These are phyloP conservation scores for Mareca strepera DNA, from an alignment of 2,797 vertebrate genomes.

Conservation along the genomic window DNA sequence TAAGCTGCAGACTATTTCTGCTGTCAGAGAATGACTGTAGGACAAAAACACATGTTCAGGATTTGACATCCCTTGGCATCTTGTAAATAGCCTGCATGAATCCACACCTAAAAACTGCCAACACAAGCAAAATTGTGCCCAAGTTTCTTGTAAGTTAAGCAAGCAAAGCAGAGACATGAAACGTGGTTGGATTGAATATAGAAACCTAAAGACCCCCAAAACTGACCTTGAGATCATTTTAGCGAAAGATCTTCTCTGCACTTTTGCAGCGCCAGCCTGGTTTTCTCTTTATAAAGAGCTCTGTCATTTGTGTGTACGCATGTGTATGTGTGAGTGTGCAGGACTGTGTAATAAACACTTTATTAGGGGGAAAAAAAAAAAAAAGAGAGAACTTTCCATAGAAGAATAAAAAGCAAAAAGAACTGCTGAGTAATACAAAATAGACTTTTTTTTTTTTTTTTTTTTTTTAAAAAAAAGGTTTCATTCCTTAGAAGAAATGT, in stretches of 20 bases:
- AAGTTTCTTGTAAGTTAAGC: constrained; percentile 83
- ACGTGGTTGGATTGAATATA: constrained; percentile 79
- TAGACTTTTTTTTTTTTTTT: not conserved
- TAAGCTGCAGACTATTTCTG: constrained; percentile 80
- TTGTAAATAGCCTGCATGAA: constrained; percentile 82
- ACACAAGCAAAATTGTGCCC: constrained; percentile 80
- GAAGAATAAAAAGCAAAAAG: constrained; percentile 12
- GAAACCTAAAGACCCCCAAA: constrained; percentile 78
- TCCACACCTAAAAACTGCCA: constrained; percentile 84
- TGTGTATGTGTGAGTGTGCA: constrained; percentile 1
- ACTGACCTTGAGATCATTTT: constrained; percentile 79
- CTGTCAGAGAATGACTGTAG: constrained; percentile 78
- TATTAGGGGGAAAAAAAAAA: not conserved
- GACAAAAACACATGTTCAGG: constrained; percentile 81
- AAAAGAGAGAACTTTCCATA: not conserved
- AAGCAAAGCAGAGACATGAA: constrained; percentile 79
- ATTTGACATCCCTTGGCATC: constrained; percentile 85
- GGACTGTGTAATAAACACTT: constrained; percentile 47
- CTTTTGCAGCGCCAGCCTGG: constrained; percentile 66
- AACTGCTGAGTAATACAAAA: constrained; percentile 70
- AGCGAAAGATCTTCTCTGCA: constrained; percentile 59
- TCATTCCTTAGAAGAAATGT: constrained; percentile 22
- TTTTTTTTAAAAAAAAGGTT: not conserved
- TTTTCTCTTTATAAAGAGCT: constrained; percentile 42
- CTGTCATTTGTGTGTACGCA: not conserved